Base-by-base conservation (phyloP, 2,888 invertebrate species). In the Steromphala cineraria region DNA sequence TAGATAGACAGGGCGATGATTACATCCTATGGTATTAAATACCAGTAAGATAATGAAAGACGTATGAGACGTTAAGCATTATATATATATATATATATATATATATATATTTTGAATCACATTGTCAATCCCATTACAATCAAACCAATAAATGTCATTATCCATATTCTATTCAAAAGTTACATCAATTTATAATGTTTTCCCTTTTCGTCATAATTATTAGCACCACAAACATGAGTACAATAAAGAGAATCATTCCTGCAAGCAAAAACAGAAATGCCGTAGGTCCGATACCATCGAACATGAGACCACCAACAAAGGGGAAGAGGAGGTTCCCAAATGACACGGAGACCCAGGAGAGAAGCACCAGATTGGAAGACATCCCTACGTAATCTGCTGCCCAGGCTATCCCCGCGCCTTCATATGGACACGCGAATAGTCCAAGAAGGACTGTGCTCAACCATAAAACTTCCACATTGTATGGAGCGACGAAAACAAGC, bases 241-340 rank as follows among this genome's bases (percentile, higher is more conserved):
- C n/a, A 17, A 71, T 71, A 10, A 71, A 71, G 10, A 71, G 0
- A 71, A 15, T 71, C 10, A 71, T 15, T 36, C n/a, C 19, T 17
- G 31, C 17, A n/a, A 76, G 31, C n/a, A 76, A 5, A 55, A 55
- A 55, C 7, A 76, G 13, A 55, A 53, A 76, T 8, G 28, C 28
- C 7, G 55, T 31, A 4, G 76, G 76, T 7, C 76, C 76, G 10
- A 53, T 19, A 17, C 8, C 7, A 7, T 53, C 28, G 21, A 76
- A 76, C 56, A 76, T 31, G 13, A 55, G 15, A 7, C 76, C 76
- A n/a, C 76, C 76, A 7, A 76, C 24, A 55, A 76, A 76, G n/a
- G 55, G 76, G 19, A 76, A 55, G 10, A 31, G 7, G 10, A 76
- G 24, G n/a, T 76, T 76, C 19, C 76, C 76, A 10, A 17, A 21